Percentiles rank a stretch among this genome's conserved stretches.
Evolutionary conservation across 2,888 invertebrate species (phyloP).

Genomic region (Meteorus colon): DNA sequence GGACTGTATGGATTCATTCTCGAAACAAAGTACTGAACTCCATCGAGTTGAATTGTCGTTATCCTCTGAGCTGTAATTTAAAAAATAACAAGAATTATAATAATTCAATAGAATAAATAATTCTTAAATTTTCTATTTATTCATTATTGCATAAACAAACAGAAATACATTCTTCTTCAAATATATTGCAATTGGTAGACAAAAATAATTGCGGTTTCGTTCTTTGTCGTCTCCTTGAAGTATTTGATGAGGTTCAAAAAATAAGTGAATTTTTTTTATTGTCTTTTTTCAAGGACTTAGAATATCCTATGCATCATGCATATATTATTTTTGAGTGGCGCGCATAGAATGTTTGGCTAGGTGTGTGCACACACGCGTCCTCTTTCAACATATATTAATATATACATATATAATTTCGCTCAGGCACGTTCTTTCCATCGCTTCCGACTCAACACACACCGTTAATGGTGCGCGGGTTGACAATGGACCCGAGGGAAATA

Average conservation of each 20-base stretch:
- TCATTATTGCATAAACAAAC: too few species aligned
- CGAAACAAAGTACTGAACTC: constrained; percentile 89
- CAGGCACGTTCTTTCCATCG: constrained; percentile 58
- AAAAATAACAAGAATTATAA: constrained; percentile 62
- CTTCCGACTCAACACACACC: constrained; percentile 58
- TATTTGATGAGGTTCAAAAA: neutral
- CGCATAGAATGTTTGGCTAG: constrained; percentile 36
- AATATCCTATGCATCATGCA: constrained; percentile 28
- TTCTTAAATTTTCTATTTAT: too few species aligned
- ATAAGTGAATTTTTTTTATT: constrained; percentile 12
- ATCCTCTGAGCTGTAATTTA: constrained; percentile 83
- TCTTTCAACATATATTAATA: constrained; percentile 13
- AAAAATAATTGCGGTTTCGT: neutral
- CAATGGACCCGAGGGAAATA: constrained; percentile 54
- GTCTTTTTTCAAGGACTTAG: constrained; percentile 11
- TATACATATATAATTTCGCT: constrained; percentile 38
- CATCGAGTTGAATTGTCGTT: constrained; percentile 89
- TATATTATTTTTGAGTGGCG: constrained; percentile 3
- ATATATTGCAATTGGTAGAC: neutral
- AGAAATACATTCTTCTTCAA: too few species aligned
- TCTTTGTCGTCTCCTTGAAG: neutral
- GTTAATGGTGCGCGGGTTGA: constrained; percentile 55
- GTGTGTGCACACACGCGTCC: constrained; percentile 28
- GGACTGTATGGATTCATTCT: constrained; percentile 92
- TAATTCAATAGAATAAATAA: too few species aligned